Evolutionary conservation across 2,888 invertebrate species (phyloP).

Genomic region (Netelia fuscicornis): DNA sequence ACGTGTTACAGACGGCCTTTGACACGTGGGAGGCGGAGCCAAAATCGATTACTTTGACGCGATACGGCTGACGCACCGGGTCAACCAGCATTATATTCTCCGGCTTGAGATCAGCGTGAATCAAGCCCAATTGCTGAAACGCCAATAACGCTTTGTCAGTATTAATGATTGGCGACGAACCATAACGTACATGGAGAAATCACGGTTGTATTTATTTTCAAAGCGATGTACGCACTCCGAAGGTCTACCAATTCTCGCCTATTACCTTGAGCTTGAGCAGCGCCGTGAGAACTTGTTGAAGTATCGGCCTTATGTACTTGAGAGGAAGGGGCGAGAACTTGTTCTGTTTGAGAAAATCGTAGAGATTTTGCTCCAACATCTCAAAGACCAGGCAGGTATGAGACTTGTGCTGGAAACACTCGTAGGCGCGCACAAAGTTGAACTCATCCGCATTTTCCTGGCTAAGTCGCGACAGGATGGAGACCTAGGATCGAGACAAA

Average conservation of each 20-base stretch:
- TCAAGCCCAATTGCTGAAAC: constrained; percentile 97
- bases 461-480: constrained; percentile 95
- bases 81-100: constrained; percentile 99
- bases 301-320: constrained; percentile 98
- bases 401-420: constrained; percentile 99
- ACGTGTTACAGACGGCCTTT: constrained; percentile 99
- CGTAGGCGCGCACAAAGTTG: constrained; percentile 99
- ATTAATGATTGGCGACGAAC: constrained; percentile 10
- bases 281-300: constrained; percentile 97
- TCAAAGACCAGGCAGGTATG: constrained; percentile 99
- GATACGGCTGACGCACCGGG: constrained; percentile 98
- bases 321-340: constrained; percentile 99
- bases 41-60: constrained; percentile 99
- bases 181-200: too few species aligned
- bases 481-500: constrained; percentile 86
- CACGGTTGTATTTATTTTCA: too few species aligned
- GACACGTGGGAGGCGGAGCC: constrained; percentile 99
- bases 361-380: constrained; percentile 99
- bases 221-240: too few species aligned
- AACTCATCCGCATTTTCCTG: constrained; percentile 99
- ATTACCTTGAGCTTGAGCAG: constrained; percentile 95
- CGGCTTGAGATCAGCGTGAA: constrained; percentile 99
- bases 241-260: not conserved
- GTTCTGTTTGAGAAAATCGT: constrained; percentile 99
- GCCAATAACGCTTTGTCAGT: constrained; percentile 61